These are phyloP conservation scores for Barbus barbus DNA, from an alignment of 2,113 vertebrate species.

Conservation along the genomic window DNA sequence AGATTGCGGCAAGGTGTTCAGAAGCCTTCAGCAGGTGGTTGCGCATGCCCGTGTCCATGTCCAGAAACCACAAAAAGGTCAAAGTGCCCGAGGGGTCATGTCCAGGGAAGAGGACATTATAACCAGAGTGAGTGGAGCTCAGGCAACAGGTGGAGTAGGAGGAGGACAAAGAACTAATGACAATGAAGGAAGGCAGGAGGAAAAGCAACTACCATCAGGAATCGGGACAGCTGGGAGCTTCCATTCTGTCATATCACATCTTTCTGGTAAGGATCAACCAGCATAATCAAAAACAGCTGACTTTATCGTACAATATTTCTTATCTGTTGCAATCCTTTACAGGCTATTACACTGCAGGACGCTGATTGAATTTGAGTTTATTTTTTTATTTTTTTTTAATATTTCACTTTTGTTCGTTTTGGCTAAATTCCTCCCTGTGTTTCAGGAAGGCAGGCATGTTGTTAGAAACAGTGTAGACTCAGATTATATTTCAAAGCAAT, in stretches of 20 bases:
- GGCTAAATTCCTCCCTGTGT: not conserved
- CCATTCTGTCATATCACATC: slow-evolving; percentile 68
- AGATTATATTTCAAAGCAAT: not conserved
- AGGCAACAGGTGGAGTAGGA: slow-evolving; percentile 56
- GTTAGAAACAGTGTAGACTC: not conserved
- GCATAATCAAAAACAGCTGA: not conserved
- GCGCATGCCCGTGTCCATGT: slow-evolving; percentile 75
- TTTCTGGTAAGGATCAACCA: slow-evolving; percentile 70
- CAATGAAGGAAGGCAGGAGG: slow-evolving; percentile 63
- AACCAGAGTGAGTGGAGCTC: slow-evolving; percentile 53
- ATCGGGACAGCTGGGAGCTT: slow-evolving; percentile 58
- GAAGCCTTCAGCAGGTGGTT: slow-evolving; percentile 76
- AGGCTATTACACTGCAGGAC: not conserved
- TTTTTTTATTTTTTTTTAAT: too few species aligned
- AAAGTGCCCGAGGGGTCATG: slow-evolving; percentile 11
- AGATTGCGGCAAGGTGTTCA: slow-evolving; percentile 78
- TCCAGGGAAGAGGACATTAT: slow-evolving; percentile 50
- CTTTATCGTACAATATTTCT: not conserved
- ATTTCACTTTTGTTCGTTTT: not conserved
- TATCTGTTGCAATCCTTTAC: not conserved
- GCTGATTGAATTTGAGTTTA: not conserved
- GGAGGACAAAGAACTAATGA: slow-evolving; percentile 39
- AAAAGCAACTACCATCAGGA: slow-evolving; percentile 66
- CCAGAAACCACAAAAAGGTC: slow-evolving; percentile 67
- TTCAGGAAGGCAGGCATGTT: not conserved